Evolutionary conservation across 1,140 invertebrate species (phyloP), one percentile per base, ranked within the genome.

Genomic region (Drosophila melanica): DNA sequence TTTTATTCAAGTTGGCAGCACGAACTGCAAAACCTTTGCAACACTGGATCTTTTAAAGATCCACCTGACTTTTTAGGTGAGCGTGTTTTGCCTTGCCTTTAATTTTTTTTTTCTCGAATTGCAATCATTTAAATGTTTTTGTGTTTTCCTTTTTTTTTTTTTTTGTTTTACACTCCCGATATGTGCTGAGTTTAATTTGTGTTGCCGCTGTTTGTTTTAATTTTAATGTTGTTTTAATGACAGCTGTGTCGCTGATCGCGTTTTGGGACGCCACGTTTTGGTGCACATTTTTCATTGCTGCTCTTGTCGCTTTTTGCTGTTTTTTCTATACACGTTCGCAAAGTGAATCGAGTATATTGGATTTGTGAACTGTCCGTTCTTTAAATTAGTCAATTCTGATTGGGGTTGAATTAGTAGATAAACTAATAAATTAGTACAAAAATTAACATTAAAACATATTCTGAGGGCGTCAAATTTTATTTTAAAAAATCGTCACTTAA

Each of bases 201-300:
- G 70, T 79, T 82, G 79, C 71, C 75, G 57, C 57, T 81, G 75
- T 81, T 82, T 81, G 64, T 58, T 82, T 81, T 79, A 71, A 37
- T 79, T 81, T 81, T 71, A 82, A 81, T 81, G 80, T 82, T 68
- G 80, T 76, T 85, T 82, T 82, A 81, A 81, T 81, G 79, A 68
- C 75, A 82, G 70, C 75, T 79, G 75, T 77, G 58, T 27, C 41
- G 20, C 20, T 18, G 9, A 8, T 50, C 7, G 16, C 14, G 20
- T 14, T 66, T 27, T 10, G 11, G 45, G 39, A 33, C n/a, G 33
- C 14, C n/a, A 27, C 62, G 51, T 54, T 47, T 55, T 47, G 76
- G 16, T 55, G 51, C 67, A 64, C 50, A 76, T 80, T 81, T 80
- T 76, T 54, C 33, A 35, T 8, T 35, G 30, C 30, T 33, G 5